Base-by-base conservation (phyloP, 2,113 vertebrate species). In the Ursus arctos region DNA sequence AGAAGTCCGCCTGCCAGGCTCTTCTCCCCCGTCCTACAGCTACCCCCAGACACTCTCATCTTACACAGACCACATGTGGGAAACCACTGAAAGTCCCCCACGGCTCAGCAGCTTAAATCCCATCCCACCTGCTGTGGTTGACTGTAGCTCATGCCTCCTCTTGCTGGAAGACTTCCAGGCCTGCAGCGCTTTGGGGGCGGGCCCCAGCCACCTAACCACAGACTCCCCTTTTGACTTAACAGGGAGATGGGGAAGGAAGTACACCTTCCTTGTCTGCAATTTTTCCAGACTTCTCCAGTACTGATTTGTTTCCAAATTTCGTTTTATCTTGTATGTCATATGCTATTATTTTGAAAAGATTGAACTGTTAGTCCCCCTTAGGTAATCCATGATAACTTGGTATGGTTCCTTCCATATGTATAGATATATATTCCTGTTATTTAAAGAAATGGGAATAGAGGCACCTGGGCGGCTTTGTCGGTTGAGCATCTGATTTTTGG, bases 281-380 rank as follows among this genome's bases (percentile, higher is more conserved):
- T 61, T 87, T 92, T 72, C 24, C 6, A 92, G 31, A 81, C 53
- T 86, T 84, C 28, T 76, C 43, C 43, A 84, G 15, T 33, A 84
- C 28, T 3, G 63, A 84, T 47, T 96, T 93, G 22, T 36, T 91
- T 92, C 51, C 33, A 89, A 84, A 72, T 69, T 89, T 93, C 49
- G 84, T 65, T 97, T 94, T 33, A 77, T 61, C 69, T 88, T 49
- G n/a, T 94, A 65, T 71, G 51, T 81, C 74, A 87, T n/a, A 79
- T 36, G 67, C 8, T 84, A 21, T 61, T 24, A 28, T 61, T 88
- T 88, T 89, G 24, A 87, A 79, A 95, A 77, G 72, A 88, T 36
- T 85, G 51, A 96, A 57, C 2, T 90, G 31, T 55, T 74, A 67
- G 16, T 79, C 13, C 7, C 40, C 18, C 33, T 72, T 51, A 90